These are phyloP conservation scores for Cryptocephalus primarius DNA, from an alignment of 2,888 invertebrate species.

Conservation along the genomic window DNA sequence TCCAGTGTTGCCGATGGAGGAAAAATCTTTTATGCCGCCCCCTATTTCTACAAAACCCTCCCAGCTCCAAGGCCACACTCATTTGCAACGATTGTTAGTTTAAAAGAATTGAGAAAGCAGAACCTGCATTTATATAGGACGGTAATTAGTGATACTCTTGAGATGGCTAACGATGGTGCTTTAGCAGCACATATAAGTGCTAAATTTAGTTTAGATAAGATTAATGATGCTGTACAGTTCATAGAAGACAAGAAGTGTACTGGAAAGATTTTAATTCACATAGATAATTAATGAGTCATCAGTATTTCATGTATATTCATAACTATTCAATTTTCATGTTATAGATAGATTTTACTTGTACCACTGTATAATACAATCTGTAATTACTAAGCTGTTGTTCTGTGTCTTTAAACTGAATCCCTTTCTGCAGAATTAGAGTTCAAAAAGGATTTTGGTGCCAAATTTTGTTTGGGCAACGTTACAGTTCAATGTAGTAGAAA, in stretches of 20 bases:
- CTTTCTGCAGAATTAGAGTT: too few relatives aligned
- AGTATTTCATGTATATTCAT: not conserved
- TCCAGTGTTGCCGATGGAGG: slow-evolving; percentile 45
- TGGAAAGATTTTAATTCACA: slow-evolving; percentile 48
- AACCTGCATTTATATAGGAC: slow-evolving; percentile 44
- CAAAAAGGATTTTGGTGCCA: too few relatives aligned
- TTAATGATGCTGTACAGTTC: slow-evolving; percentile 49
- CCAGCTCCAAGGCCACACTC: slow-evolving; percentile 27
- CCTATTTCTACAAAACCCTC: slow-evolving; percentile 21
- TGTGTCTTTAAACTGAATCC: too few relatives aligned
- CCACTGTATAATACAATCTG: slow-evolving; percentile 1
- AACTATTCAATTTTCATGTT: slow-evolving; percentile 1
- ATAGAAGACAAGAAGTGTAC: slow-evolving; percentile 45
- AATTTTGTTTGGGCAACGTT: too few relatives aligned
- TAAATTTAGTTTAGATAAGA: slow-evolving; percentile 43
- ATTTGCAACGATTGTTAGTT: slow-evolving; percentile 25
- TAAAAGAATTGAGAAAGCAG: slow-evolving; percentile 33
- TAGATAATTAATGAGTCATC: slow-evolving; percentile 19
- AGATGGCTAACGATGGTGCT: slow-evolving; percentile 50
- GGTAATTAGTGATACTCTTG: slow-evolving; percentile 41
- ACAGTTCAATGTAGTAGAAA: too few relatives aligned
- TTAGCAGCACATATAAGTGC: slow-evolving; percentile 47
- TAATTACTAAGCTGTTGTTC: slow-evolving; percentile 3
- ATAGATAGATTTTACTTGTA: not conserved
- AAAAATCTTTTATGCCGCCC: slow-evolving; percentile 30